Evolutionary conservation across 2,888 invertebrate genomes (phyloP).

Genomic region (Heliconius aoede): DNA sequence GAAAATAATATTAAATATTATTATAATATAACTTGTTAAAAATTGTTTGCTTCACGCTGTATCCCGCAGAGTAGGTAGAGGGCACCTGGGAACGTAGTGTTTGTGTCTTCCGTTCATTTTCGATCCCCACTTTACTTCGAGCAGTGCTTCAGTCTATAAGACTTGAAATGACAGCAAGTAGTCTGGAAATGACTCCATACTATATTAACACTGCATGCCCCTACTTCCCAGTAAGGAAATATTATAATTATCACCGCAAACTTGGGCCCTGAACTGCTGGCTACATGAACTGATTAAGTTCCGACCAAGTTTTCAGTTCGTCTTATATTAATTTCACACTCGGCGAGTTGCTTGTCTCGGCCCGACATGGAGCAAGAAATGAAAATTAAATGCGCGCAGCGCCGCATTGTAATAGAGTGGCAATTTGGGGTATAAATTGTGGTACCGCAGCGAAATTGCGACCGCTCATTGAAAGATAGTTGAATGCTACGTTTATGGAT

Average conservation of each 20-base stretch:
- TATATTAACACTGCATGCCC: no score
- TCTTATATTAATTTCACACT: conserved; percentile 57
- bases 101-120: no score
- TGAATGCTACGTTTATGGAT: conserved; percentile 39
- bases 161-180: no score
- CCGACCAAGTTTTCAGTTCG: conserved; percentile 39
- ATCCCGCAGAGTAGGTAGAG: no score
- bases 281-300: conserved; percentile 27
- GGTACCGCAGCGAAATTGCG: conserved; percentile 47
- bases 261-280: not conserved
- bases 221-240: not conserved
- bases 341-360: conserved; percentile 51
- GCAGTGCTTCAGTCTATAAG: no score
- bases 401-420: conserved; percentile 49
- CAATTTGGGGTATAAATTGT: conserved; percentile 50
- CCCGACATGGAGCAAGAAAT: conserved; percentile 44
- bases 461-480: conserved; percentile 45
- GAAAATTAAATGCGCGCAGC: conserved; percentile 51
- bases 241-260: conserved; percentile 7
- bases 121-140: no score
- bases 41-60: no score
- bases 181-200: no score
- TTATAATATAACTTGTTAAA: no score
- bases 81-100: no score
- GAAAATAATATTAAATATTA: no score